Evolutionary conservation across 2,888 invertebrate genomes (phyloP).

Genomic region (Ellobium chinense): DNA sequence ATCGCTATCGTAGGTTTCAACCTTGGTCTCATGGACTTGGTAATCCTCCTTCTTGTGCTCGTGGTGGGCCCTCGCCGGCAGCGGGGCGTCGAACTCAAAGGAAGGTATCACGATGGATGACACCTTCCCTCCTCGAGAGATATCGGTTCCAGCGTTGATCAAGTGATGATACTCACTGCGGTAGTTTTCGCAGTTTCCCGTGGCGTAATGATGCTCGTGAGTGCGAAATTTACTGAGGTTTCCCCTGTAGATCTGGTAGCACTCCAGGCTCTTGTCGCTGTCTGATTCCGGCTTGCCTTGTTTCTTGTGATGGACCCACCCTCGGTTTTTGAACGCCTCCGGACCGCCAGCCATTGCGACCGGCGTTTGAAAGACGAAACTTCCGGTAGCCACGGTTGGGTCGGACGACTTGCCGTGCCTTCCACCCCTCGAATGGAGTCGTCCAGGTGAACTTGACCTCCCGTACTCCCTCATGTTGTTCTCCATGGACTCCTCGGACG

Average conservation of each 20-base stretch:
- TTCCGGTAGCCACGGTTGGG: constrained; percentile 16
- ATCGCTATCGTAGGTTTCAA: not conserved
- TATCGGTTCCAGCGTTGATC: not conserved
- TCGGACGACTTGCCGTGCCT: constrained; percentile 46
- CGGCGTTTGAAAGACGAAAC: constrained; percentile 38
- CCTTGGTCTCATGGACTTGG: not conserved
- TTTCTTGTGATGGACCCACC: not conserved
- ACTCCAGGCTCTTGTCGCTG: constrained; percentile 6
- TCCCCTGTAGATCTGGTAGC: constrained; percentile 34
- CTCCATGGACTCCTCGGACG: constrained; percentile 22
- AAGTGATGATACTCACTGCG: not conserved
- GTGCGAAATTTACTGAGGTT: constrained; percentile 6
- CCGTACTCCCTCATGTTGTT: not conserved
- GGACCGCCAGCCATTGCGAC: not conserved
- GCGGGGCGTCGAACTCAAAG: not conserved
- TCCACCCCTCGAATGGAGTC: constrained; percentile 46
- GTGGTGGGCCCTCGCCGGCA: not conserved
- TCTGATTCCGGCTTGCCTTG: not conserved
- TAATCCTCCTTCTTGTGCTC: not conserved
- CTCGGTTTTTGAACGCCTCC: not conserved
- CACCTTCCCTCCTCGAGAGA: not conserved
- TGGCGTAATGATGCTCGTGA: not conserved
- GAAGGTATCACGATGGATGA: constrained; percentile 34
- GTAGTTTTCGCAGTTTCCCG: not conserved
- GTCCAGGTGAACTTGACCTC: not conserved